These are phyloP conservation scores for Linyphia triangularis DNA, from an alignment of 2,888 invertebrate species.

Conservation along the genomic window DNA sequence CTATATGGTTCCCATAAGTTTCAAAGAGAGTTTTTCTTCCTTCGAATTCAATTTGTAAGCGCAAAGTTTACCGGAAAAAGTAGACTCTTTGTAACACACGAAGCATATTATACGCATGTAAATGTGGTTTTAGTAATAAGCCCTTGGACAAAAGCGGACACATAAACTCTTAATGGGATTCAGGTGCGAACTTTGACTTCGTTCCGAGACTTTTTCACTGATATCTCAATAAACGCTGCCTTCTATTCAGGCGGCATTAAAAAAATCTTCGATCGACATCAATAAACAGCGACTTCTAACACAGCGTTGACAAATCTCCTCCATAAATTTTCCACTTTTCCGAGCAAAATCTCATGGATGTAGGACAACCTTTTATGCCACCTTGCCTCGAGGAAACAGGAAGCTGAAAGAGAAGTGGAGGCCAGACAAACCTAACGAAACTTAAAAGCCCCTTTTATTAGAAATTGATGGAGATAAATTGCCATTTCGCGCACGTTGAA, in stretches of 20 bases:
- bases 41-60: too few species aligned
- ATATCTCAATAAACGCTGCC: not conserved
- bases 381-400: constrained; percentile 21
- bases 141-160: too few species aligned
- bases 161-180: not conserved
- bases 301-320: not conserved
- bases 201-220: not conserved
- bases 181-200: not conserved
- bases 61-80: too few species aligned
- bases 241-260: not conserved
- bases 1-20: too few species aligned
- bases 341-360: not conserved
- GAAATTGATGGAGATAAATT: constrained; percentile 73
- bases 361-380: not conserved
- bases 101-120: too few species aligned
- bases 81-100: too few species aligned
- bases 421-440: constrained; percentile 10
- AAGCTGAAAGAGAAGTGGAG: constrained; percentile 7
- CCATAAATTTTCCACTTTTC: not conserved
- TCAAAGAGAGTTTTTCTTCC: too few species aligned
- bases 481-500: constrained; percentile 31
- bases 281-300: not conserved
- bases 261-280: not conserved
- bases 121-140: too few species aligned
- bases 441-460: constrained; percentile 61